A percentile compares a stretch with the other conserved stretches of the same genome.
Conservation (phyloP, 64 coral and sea anemone species). For the Pocillopora verrucosa region DNA sequence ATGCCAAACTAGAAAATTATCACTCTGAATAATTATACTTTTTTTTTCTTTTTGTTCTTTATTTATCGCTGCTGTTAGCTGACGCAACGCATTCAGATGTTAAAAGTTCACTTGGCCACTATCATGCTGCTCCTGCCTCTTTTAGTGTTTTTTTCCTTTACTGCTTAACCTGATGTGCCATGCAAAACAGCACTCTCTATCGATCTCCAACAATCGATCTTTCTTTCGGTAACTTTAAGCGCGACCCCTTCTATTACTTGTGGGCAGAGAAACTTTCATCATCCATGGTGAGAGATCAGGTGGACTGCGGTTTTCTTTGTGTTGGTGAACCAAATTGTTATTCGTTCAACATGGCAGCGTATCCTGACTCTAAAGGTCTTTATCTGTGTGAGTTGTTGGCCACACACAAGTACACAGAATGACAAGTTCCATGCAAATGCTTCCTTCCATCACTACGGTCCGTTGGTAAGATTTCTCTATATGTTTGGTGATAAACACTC, state of each 20-base stretch:
- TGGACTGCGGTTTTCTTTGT: not conserved
- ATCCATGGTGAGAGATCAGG: no score
- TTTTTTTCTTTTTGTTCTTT: no score
- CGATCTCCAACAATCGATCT: not conserved
- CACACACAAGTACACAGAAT: not conserved
- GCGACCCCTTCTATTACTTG: not conserved
- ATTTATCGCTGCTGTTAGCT: no score
- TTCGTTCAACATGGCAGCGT: conserved; percentile 21
- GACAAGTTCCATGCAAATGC: not conserved
- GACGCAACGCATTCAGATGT: no score
- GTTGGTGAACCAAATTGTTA: conserved; percentile 1
- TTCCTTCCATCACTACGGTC: not conserved
- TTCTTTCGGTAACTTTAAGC: not conserved
- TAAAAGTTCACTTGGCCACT: no score
- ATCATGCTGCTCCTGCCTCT: no score
- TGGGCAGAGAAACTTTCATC: not conserved
- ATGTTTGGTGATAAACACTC: no score
- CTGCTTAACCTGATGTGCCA: not conserved
- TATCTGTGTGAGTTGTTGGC: conserved; percentile 17
- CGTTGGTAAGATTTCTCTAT: not conserved
- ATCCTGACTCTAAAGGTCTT: conserved; percentile 9
- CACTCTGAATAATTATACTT: no score
- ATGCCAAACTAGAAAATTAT: no score
- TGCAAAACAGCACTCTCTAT: not conserved
- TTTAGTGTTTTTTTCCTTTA: no score